A percentile compares a stretch with the other conserved stretches of the same genome.
Conservation (phyloP, 1,140 invertebrate species). For the Drosophila busckii region DNA sequence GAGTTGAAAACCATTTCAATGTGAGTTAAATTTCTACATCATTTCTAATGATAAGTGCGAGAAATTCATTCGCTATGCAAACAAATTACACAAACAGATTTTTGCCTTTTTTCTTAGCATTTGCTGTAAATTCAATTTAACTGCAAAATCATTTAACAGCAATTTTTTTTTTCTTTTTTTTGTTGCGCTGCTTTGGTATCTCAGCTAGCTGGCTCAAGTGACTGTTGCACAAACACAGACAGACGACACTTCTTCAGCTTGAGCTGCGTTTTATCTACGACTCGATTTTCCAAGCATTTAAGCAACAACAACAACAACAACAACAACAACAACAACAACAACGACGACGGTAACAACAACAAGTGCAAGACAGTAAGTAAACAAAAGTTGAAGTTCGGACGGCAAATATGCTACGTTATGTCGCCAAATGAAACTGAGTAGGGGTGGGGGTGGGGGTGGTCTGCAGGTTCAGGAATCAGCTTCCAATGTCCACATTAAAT, state of each 20-base stretch:
- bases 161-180: constrained; percentile 2
- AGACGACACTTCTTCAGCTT: constrained; percentile 53
- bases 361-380: constrained; percentile 32
- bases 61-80: too few relatives aligned
- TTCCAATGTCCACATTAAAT: constrained; percentile 44
- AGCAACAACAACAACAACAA: constrained; percentile 51
- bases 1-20: constrained; percentile 9
- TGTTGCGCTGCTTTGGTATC: constrained; percentile 18
- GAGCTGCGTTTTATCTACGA: constrained; percentile 59
- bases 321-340: constrained; percentile 13
- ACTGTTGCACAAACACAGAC: constrained; percentile 47
- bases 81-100: not conserved
- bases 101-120: not conserved
- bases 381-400: constrained; percentile 54
- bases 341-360: too few relatives aligned
- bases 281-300: constrained; percentile 68
- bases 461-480: constrained; percentile 4
- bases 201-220: constrained; percentile 27
- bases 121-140: constrained; percentile 7
- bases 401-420: too few relatives aligned
- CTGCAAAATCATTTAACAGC: too few relatives aligned
- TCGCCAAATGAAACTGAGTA: not conserved
- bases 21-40: constrained; percentile 1
- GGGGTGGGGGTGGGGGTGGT: not conserved
- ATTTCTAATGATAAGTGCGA: too few relatives aligned